These are phyloP conservation scores for Marcusenius ussheri DNA, from an alignment of 2,113 vertebrate species.

Conservation along the genomic window DNA sequence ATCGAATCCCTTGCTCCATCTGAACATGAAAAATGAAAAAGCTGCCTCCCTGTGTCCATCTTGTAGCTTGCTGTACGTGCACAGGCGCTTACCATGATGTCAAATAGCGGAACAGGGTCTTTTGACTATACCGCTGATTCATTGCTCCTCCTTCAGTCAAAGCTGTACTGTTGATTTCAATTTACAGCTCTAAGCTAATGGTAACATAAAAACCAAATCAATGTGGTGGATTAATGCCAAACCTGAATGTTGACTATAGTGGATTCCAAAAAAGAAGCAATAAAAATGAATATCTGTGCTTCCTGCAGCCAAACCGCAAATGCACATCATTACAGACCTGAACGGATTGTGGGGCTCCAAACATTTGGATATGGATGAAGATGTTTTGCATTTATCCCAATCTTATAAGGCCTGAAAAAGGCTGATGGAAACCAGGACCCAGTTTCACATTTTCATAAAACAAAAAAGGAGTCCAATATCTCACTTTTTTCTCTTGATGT, in stretches of 20 bases:
- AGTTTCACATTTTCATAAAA: background rate
- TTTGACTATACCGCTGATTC: constrained; percentile 1
- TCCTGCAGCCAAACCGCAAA: background rate
- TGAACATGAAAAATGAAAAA: background rate
- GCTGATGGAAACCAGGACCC: background rate
- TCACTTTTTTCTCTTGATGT: background rate
- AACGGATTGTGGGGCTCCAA: background rate
- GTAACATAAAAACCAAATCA: constrained; percentile 31
- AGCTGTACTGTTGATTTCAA: constrained; percentile 22
- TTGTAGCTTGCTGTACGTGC: background rate
- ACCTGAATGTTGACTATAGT: background rate
- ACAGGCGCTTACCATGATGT: background rate
- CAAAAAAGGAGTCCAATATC: background rate
- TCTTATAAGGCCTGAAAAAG: background rate
- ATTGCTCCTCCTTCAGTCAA: constrained; percentile 2
- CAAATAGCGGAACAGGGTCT: background rate
- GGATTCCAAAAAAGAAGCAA: background rate
- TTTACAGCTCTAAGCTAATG: constrained; percentile 30
- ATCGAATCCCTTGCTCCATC: background rate
- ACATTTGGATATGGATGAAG: background rate
- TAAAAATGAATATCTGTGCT: background rate
- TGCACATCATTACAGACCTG: background rate
- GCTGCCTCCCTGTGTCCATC: background rate
- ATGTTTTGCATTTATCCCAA: background rate
- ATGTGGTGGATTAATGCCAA: constrained; percentile 30